phyloP scores from a whole-genome alignment of 2,113 vertebrate genomes.

The Scomber scombrus region DNA sequence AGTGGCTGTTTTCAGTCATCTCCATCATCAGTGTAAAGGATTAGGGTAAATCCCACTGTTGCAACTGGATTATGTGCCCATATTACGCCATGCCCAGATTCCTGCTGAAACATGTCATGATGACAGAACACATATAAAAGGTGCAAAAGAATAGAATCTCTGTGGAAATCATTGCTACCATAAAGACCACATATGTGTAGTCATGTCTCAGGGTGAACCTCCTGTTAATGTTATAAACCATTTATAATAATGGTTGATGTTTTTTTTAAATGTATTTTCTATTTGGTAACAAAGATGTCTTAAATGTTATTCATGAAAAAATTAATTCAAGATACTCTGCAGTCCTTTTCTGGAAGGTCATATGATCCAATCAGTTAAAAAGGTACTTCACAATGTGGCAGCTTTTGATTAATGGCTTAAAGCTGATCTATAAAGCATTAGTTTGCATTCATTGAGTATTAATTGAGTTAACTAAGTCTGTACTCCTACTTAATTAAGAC shows the following conservation, averaged over 20 bases:
- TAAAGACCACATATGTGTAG: neutral
- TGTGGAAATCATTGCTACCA: conserved; percentile 23
- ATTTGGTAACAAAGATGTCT: neutral
- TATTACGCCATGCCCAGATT: conserved; percentile 24
- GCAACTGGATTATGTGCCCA: conserved; percentile 24
- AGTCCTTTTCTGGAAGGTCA: neutral
- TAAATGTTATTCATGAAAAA: neutral
- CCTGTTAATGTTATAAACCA: neutral
- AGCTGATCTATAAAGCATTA: too few relatives aligned
- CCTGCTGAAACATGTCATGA: conserved; percentile 36
- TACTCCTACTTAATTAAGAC: neutral
- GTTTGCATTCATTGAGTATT: neutral
- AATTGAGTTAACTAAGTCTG: neutral
- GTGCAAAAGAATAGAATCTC: conserved; percentile 8
- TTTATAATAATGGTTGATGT: neutral
- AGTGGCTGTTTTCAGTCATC: conserved; percentile 33
- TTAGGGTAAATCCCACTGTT: conserved; percentile 41
- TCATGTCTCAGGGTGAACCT: neutral
- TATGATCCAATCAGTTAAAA: too few relatives aligned
- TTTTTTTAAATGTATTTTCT: neutral
- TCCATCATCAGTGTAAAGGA: conserved; percentile 35
- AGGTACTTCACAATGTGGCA: too few relatives aligned
- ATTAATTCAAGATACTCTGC: too few relatives aligned
- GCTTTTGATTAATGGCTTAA: too few relatives aligned
- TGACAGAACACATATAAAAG: conserved; percentile 28